These are phyloP conservation scores for Pempheris klunzingeri DNA, from an alignment of 2,797 vertebrate genomes.

Conservation along the genomic window DNA sequence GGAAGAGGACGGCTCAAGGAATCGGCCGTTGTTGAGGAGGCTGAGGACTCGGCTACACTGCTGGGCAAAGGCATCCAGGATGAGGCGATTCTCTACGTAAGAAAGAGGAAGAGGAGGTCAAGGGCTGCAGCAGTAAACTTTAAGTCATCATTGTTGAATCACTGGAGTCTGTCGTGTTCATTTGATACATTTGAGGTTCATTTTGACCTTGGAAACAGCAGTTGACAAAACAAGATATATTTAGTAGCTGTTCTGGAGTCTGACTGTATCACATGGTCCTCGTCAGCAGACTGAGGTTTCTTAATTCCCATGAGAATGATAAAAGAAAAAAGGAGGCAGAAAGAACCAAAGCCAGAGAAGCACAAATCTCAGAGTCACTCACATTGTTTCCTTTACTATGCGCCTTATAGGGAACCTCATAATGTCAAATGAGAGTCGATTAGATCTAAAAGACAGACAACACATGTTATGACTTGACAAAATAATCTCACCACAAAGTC, in stretches of 20 bases:
- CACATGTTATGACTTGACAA: no score
- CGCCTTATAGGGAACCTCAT: no score
- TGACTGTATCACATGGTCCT: background rate
- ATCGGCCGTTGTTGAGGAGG: constrained; percentile 95
- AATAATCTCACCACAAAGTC: background rate
- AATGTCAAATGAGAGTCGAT: no score
- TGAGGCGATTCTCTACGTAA: constrained; percentile 94
- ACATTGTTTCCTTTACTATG: background rate
- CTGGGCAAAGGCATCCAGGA: constrained; percentile 98
- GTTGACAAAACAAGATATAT: constrained; percentile 1
- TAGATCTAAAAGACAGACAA: background rate
- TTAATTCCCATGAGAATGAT: background rate
- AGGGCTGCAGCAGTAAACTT: background rate
- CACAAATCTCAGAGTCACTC: background rate
- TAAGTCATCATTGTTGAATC: background rate
- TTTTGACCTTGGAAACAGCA: background rate
- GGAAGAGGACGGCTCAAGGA: constrained; percentile 90
- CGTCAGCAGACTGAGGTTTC: background rate
- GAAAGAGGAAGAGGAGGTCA: constrained; percentile 15
- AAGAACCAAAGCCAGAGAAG: background rate
- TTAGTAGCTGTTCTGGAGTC: background rate
- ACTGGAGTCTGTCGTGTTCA: background rate
- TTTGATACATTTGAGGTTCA: background rate
- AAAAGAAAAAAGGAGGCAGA: background rate
- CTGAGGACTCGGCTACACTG: constrained; percentile 98